Conservation (phyloP, 1,140 invertebrate species). For the Megalonaias nervosa region DNA sequence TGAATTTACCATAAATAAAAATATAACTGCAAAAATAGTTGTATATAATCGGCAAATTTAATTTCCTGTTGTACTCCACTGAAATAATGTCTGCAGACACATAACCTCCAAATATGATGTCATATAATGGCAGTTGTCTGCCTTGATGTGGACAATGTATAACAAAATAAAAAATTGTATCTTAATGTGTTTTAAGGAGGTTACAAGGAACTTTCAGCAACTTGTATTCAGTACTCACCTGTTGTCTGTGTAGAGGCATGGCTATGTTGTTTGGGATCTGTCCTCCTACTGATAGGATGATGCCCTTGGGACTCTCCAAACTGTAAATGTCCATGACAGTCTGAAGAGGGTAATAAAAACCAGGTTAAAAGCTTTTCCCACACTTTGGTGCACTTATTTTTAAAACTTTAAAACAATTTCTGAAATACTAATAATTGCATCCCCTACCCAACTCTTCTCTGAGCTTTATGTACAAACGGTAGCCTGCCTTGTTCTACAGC, state of each 20-base stretch:
- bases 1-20: too few relatives aligned
- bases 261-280: constrained; percentile 99
- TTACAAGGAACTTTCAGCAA: too few relatives aligned
- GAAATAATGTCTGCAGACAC: not conserved
- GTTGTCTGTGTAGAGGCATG: constrained; percentile 88
- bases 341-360: constrained; percentile 63
- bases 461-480: too few relatives aligned
- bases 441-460: too few relatives aligned
- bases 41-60: not conserved
- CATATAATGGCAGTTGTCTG: not conserved
- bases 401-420: too few relatives aligned
- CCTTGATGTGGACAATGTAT: not conserved
- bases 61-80: not conserved
- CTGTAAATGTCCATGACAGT: constrained; percentile 99
- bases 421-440: too few relatives aligned
- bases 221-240: constrained; percentile 56
- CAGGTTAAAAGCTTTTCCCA: too few relatives aligned
- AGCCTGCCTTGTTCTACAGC: too few relatives aligned
- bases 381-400: too few relatives aligned
- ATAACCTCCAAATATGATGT: too few relatives aligned
- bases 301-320: constrained; percentile 91
- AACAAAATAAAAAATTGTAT: not conserved
- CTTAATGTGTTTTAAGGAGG: too few relatives aligned
- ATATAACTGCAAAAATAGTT: too few relatives aligned
- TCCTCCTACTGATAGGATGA: constrained; percentile 98